Conservation (phyloP, 2,113 vertebrate species). For the Gobius niger region DNA sequence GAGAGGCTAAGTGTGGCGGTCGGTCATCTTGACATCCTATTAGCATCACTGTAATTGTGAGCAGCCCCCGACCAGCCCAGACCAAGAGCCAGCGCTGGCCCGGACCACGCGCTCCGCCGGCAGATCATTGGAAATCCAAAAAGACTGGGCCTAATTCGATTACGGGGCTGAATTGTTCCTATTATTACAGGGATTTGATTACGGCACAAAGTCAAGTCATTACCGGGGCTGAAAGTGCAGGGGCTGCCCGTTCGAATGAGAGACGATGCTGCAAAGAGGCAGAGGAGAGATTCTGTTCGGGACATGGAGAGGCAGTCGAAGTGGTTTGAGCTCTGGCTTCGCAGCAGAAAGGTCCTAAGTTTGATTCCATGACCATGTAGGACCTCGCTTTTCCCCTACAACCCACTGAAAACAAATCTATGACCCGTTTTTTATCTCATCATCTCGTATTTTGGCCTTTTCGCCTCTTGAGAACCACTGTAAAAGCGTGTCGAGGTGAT, state of each 20-base stretch:
- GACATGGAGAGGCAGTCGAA: too few relatives aligned
- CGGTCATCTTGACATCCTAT: slow-evolving; percentile 69
- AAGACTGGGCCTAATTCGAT: slow-evolving; percentile 95
- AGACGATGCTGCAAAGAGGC: slow-evolving; percentile 36
- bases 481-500: too few relatives aligned
- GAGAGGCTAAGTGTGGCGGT: slow-evolving; percentile 63
- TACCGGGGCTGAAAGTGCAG: slow-evolving; percentile 73
- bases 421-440: too few relatives aligned
- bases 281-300: slow-evolving; percentile 8
- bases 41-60: slow-evolving; percentile 59
- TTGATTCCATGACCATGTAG: neutral
- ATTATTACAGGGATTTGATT: slow-evolving; percentile 93
- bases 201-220: slow-evolving; percentile 84
- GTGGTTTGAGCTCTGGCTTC: too few relatives aligned
- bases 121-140: slow-evolving; percentile 96
- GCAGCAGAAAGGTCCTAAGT: neutral
- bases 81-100: slow-evolving; percentile 48
- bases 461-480: too few relatives aligned
- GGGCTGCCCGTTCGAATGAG: slow-evolving; percentile 54
- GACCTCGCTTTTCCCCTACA: too few relatives aligned
- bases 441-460: too few relatives aligned
- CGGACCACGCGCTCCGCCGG: slow-evolving; percentile 81
- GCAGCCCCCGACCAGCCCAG: slow-evolving; percentile 47
- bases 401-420: too few relatives aligned
- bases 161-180: slow-evolving; percentile 88